These are phyloP conservation scores for Nomia melanderi DNA, from an alignment of 1,140 invertebrate genomes.

Conservation along the genomic window DNA sequence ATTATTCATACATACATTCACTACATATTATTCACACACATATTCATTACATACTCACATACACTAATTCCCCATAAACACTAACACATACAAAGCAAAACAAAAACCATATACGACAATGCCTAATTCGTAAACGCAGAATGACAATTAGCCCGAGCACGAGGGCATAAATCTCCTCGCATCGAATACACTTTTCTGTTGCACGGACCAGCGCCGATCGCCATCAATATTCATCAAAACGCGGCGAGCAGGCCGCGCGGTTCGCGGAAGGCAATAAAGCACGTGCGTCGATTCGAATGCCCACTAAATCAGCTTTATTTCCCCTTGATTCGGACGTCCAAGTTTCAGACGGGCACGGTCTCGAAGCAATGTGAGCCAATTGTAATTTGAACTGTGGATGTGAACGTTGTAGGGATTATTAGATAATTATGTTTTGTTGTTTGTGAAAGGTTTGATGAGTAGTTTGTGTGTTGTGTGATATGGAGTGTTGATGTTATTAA, in stretches of 20 bases:
- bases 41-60: too few relatives aligned
- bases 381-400: too few relatives aligned
- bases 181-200: slow-evolving; percentile 27
- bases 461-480: too few relatives aligned
- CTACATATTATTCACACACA: too few relatives aligned
- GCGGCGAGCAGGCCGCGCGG: not conserved
- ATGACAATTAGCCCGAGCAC: not conserved
- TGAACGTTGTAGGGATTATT: too few relatives aligned
- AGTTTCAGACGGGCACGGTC: not conserved
- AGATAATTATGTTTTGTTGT: too few relatives aligned
- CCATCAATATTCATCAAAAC: slow-evolving; percentile 43
- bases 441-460: too few relatives aligned
- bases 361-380: too few relatives aligned
- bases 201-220: slow-evolving; percentile 13
- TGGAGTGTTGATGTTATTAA: too few relatives aligned
- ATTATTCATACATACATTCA: too few relatives aligned
- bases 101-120: slow-evolving; percentile 6
- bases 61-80: too few relatives aligned
- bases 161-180: slow-evolving; percentile 20
- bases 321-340: slow-evolving; percentile 1
- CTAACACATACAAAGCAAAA: too few relatives aligned
- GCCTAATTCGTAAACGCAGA: not conserved
- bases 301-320: slow-evolving; percentile 27
- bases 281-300: slow-evolving; percentile 9
- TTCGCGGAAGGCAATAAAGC: slow-evolving; percentile 16